Conservation (phyloP, 2,797 vertebrate species). For the Poeciliopsis gracilis region DNA sequence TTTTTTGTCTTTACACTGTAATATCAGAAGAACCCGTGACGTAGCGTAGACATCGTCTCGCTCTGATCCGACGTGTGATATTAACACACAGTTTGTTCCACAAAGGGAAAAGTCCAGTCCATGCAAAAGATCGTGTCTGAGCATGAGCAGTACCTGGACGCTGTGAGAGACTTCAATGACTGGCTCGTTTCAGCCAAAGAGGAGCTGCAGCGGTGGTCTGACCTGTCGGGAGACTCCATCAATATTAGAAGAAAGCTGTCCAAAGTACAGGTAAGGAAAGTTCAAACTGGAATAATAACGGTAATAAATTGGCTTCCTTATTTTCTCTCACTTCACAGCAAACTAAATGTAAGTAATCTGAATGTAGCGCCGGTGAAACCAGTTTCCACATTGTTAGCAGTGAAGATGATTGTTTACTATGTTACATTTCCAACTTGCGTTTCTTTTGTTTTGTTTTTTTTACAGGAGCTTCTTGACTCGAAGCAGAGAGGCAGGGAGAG, state of each 20-base stretch:
- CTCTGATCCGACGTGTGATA: background rate
- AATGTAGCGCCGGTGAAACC: background rate
- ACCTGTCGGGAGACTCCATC: constrained; percentile 88
- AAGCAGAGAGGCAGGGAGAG: constrained; percentile 88
- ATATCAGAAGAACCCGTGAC: background rate
- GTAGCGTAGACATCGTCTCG: background rate
- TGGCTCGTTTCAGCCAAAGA: constrained; percentile 97
- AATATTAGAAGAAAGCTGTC: constrained; percentile 88
- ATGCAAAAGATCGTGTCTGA: constrained; percentile 91
- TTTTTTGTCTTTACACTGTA: no score
- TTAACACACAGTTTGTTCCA: constrained; percentile 26
- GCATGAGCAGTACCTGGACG: constrained; percentile 91
- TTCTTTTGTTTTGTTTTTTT: background rate
- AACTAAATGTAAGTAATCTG: background rate
- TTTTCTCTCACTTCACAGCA: background rate
- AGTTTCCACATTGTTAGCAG: background rate
- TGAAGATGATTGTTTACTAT: background rate
- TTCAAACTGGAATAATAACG: background rate
- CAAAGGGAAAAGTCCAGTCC: constrained; percentile 91
- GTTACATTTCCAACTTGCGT: background rate
- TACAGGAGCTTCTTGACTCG: constrained; percentile 93
- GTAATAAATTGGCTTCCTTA: background rate
- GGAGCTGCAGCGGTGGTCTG: constrained; percentile 96
- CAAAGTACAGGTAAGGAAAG: constrained; percentile 88
- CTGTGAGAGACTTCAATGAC: constrained; percentile 93